phyloP scores from a whole-genome alignment of 2,113 vertebrate genomes.

The Brachypodius melanocephalos region DNA sequence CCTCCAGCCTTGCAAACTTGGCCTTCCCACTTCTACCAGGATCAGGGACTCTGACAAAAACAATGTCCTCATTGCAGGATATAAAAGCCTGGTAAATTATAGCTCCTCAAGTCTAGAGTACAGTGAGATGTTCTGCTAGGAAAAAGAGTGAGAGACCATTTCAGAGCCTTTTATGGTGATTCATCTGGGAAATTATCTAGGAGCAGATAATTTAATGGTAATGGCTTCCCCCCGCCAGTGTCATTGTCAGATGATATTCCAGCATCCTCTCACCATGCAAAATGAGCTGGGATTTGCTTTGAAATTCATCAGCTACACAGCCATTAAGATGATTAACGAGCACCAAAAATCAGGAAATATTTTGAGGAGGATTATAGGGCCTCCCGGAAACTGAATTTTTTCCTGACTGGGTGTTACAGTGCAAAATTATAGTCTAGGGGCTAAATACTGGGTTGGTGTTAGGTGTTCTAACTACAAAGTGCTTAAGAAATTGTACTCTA shows the following conservation, averaged over 20 bases:
- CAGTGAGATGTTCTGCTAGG: neutral
- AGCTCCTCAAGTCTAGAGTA: neutral
- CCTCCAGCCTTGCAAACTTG: neutral
- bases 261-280: neutral
- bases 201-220: conserved; percentile 52
- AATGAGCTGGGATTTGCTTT: neutral
- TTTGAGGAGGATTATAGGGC: neutral
- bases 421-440: neutral
- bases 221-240: neutral
- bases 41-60: neutral
- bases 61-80: neutral
- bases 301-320: neutral
- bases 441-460: neutral
- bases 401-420: neutral
- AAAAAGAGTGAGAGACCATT: conserved; percentile 14
- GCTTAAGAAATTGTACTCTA: neutral
- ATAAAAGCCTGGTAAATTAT: conserved; percentile 2
- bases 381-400: neutral
- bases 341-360: neutral
- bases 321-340: neutral
- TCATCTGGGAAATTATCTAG: conserved; percentile 57
- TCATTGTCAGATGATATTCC: neutral
- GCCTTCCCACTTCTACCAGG: neutral
- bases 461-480: neutral
- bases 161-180: conserved; percentile 34